A percentile compares a stretch with the other conserved stretches of the same genome.
Evolutionary conservation across 1,140 invertebrate genomes (phyloP).

Genomic region (Cecropterus lyciades): DNA sequence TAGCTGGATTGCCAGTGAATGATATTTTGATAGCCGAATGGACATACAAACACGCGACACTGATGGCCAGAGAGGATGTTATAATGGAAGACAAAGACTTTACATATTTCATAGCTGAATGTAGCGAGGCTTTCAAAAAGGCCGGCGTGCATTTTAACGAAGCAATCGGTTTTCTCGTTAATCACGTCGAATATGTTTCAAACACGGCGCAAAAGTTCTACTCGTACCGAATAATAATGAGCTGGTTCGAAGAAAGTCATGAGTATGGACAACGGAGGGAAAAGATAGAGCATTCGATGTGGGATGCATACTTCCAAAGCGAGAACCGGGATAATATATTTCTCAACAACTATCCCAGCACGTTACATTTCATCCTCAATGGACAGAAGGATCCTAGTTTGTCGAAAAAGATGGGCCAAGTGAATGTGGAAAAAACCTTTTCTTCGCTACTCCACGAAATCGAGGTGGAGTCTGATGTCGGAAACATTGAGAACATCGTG

Average conservation of each 20-base stretch:
- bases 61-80: conserved; percentile 56
- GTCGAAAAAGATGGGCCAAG: conserved; percentile 51
- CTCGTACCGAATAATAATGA: conserved; percentile 82
- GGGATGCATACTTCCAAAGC: conserved; percentile 76
- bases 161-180: conserved; percentile 84
- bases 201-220: conserved; percentile 81
- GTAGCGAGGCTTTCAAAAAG: conserved; percentile 84
- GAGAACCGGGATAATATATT: conserved; percentile 57
- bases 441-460: conserved; percentile 73
- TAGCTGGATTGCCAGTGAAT: conserved; percentile 78
- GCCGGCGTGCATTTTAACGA: conserved; percentile 81
- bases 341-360: conserved; percentile 67
- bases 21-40: conserved; percentile 84
- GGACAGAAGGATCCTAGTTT: conserved; percentile 63
- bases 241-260: conserved; percentile 82
- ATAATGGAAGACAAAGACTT: conserved; percentile 64
- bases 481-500: conserved; percentile 69
- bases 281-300: conserved; percentile 84
- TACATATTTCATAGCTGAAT: conserved; percentile 84
- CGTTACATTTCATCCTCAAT: conserved; percentile 64
- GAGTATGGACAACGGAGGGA: conserved; percentile 70
- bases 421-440: conserved; percentile 61
- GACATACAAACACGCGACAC: conserved; percentile 70
- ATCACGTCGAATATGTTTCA: conserved; percentile 78
- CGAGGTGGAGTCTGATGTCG: conserved; percentile 75